Percentiles rank a stretch among this genome's conserved stretches.
Evolutionary conservation across 2,113 vertebrate genomes (phyloP).

Genomic region (Ramphastos sulfuratus): DNA sequence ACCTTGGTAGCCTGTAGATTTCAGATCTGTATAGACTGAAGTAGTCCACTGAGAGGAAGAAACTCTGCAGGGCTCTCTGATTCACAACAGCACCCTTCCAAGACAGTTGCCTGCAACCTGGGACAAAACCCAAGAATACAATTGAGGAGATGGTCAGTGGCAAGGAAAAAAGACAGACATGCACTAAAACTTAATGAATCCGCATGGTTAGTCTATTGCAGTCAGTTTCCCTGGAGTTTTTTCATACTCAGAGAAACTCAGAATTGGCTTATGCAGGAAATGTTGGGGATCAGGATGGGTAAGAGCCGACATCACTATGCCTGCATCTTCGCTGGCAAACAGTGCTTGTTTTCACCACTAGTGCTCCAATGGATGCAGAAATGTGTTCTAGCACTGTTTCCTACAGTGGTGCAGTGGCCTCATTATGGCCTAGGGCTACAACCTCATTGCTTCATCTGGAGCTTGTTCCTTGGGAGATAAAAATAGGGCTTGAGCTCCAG

Average conservation of each 20-base stretch:
- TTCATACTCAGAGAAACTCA: not conserved
- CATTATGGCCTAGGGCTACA: not conserved
- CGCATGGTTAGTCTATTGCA: not conserved
- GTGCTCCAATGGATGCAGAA: not conserved
- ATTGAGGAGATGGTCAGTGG: not conserved
- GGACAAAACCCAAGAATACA: not conserved
- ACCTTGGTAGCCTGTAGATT: not conserved
- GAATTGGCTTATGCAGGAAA: not conserved
- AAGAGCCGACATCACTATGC: not conserved
- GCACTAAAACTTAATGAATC: not conserved
- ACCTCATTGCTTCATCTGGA: not conserved
- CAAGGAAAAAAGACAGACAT: not conserved
- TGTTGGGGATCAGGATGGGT: not conserved
- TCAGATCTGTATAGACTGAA: not conserved
- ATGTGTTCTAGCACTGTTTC: not conserved
- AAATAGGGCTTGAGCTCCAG: conserved; percentile 25
- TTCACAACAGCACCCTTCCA: not conserved
- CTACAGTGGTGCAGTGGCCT: not conserved
- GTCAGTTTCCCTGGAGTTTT: not conserved
- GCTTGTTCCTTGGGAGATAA: not conserved
- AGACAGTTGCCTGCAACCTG: not conserved
- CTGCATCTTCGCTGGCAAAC: not conserved
- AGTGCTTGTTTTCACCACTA: not conserved
- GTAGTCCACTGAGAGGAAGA: not conserved
- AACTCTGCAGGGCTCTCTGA: not conserved